Evolutionary conservation across 2,888 invertebrate genomes (phyloP).

Genomic region (Macrophya alboannulata): DNA sequence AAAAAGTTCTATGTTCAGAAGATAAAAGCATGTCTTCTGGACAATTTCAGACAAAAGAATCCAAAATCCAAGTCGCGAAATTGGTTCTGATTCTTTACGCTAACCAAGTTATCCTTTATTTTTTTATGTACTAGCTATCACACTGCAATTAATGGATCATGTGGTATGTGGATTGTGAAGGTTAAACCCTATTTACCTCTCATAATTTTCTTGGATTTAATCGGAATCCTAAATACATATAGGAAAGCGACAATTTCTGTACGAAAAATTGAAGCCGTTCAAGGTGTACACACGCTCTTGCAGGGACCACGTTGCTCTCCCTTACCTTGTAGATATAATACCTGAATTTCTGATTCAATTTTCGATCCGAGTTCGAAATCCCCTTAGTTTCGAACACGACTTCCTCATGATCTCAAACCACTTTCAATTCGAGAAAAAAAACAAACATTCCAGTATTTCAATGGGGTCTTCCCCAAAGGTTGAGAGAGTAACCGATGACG

Average conservation of each 20-base stretch:
- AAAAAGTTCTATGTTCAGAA: not conserved
- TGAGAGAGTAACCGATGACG: conserved; percentile 28
- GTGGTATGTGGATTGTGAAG: not conserved
- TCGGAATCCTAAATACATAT: not conserved
- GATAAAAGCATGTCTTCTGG: not conserved
- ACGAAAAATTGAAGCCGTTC: not conserved
- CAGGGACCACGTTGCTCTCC: no score
- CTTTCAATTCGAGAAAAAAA: no score
- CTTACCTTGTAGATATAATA: no score
- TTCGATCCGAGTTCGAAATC: no score
- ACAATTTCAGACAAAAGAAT: not conserved
- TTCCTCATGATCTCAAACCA: no score
- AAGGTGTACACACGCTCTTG: not conserved
- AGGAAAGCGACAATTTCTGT: not conserved
- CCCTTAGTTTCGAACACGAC: no score
- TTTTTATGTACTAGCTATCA: not conserved
- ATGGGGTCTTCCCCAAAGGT: not conserved
- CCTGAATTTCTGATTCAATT: no score
- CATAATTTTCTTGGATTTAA: not conserved
- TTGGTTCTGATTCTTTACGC: no score
- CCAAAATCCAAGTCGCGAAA: not conserved
- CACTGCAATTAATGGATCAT: not conserved
- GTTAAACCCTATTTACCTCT: not conserved
- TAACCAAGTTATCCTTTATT: not conserved
- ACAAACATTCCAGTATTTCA: no score